Evolutionary conservation across 2,888 invertebrate species (phyloP).

Genomic region (Drosophila colorata): DNA sequence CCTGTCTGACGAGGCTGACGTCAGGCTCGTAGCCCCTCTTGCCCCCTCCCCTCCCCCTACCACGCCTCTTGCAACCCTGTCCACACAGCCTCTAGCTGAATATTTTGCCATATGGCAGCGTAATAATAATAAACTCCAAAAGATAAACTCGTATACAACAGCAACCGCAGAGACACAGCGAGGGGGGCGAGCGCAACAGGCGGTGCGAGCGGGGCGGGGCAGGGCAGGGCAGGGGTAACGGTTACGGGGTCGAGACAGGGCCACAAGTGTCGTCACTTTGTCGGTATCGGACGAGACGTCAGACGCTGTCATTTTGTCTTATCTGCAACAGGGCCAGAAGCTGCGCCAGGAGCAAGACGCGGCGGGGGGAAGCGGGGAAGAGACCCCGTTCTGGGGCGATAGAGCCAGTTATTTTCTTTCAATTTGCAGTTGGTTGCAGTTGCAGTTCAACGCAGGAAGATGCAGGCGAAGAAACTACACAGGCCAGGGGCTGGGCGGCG

Average conservation of each 20-base stretch:
- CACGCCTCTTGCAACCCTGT: neutral
- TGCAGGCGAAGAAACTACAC: conserved; percentile 6
- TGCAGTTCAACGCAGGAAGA: conserved; percentile 16
- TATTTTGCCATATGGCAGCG: conserved; percentile 81
- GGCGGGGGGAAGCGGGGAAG: neutral
- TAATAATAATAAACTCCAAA: conserved; percentile 83
- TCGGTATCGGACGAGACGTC: conserved; percentile 24
- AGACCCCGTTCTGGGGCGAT: conserved; percentile 13
- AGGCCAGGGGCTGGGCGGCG: neutral
- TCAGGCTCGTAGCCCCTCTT: conserved; percentile 40
- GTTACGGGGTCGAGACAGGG: conserved; percentile 24
- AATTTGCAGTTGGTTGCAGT: conserved; percentile 57
- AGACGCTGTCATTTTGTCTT: conserved; percentile 65
- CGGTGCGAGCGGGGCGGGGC: neutral
- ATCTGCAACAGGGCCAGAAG: conserved; percentile 45
- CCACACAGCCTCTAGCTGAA: conserved; percentile 42
- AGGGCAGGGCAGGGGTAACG: neutral
- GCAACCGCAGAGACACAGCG: conserved; percentile 25
- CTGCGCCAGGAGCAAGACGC: neutral
- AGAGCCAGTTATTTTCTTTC: conserved; percentile 75
- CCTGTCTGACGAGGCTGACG: conserved; percentile 56
- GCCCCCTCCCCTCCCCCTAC: neutral
- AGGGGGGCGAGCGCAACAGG: conserved; percentile 6
- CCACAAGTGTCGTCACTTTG: conserved; percentile 58
- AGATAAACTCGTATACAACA: conserved; percentile 60